Percentiles rank a stretch among this genome's conserved stretches.
Conservation (phyloP, 2,888 invertebrate genomes). For the Meiosimyza platycephala region DNA sequence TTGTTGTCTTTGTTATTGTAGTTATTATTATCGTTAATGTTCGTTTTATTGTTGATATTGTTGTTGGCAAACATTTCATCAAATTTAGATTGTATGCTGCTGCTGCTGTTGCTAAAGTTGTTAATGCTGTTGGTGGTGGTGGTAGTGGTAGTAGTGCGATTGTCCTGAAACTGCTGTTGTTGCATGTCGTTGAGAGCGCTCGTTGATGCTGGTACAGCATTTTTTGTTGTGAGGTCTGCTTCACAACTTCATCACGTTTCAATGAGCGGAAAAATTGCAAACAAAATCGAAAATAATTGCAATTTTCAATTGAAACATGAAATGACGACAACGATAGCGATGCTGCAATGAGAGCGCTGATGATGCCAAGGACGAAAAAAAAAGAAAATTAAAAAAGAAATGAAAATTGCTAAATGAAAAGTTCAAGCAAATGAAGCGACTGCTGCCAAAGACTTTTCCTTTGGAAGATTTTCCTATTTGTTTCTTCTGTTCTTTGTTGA, state of each 20-base stretch:
- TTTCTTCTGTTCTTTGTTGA: too few relatives aligned
- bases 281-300: constrained; percentile 49
- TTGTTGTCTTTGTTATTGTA: constrained; percentile 15
- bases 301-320: constrained; percentile 52
- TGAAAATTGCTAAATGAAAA: too few relatives aligned
- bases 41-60: constrained; percentile 22
- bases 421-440: too few relatives aligned
- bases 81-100: background rate
- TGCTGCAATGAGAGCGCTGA: too few relatives aligned
- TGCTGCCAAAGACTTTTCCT: too few relatives aligned
- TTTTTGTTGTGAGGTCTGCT: background rate
- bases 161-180: constrained; percentile 31
- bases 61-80: constrained; percentile 5
- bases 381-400: too few relatives aligned
- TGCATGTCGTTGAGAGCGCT: background rate
- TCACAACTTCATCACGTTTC: constrained; percentile 18
- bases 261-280: background rate
- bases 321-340: constrained; percentile 17
- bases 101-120: constrained; percentile 16
- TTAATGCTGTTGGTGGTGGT: constrained; percentile 20
- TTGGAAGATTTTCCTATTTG: too few relatives aligned
- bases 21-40: constrained; percentile 13
- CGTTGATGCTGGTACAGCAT: background rate
- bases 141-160: constrained; percentile 18
- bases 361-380: too few relatives aligned